A percentile compares a stretch with the other conserved stretches of the same genome.
phyloP scores from a whole-genome alignment of 2,797 vertebrate genomes.

The Chelmon rostratus region DNA sequence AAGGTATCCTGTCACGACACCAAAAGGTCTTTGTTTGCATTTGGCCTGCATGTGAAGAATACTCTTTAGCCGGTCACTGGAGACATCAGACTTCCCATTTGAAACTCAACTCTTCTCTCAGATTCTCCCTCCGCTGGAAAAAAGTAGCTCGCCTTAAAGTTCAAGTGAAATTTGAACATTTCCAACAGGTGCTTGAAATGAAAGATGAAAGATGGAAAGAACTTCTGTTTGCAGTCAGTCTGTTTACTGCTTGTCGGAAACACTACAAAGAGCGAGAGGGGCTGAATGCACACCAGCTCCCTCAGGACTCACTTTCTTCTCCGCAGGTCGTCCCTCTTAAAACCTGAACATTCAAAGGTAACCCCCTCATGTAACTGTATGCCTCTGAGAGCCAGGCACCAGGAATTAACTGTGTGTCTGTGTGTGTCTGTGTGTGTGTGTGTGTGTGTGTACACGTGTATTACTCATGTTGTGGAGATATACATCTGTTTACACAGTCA shows the following conservation, averaged over 20 bases:
- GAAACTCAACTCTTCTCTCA: slow-evolving; percentile 55
- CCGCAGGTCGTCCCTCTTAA: slow-evolving; percentile 72
- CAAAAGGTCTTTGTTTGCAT: slow-evolving; percentile 80
- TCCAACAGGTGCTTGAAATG: slow-evolving; percentile 63
- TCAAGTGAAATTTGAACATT: slow-evolving; percentile 65
- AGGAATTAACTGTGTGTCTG: slow-evolving; percentile 65
- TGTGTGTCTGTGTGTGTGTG: slow-evolving; percentile 49
- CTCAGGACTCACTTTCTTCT: slow-evolving; percentile 75
- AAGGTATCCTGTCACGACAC: slow-evolving; percentile 76
- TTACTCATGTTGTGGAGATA: too few species aligned
- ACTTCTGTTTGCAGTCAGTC: slow-evolving; percentile 60
- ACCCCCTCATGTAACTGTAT: slow-evolving; percentile 74
- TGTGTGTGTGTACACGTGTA: slow-evolving; percentile 6
- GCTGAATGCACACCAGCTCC: slow-evolving; percentile 54
- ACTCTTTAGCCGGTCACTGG: slow-evolving; percentile 52
- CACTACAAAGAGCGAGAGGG: slow-evolving; percentile 56
- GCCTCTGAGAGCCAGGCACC: slow-evolving; percentile 76
- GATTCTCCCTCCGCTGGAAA: slow-evolving; percentile 11
- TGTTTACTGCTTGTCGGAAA: slow-evolving; percentile 73
- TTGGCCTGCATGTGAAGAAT: slow-evolving; percentile 62
- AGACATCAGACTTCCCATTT: slow-evolving; percentile 50
- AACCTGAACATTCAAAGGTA: slow-evolving; percentile 71
- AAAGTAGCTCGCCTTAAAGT: slow-evolving; percentile 23
- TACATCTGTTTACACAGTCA: too few species aligned
- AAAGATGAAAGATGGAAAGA: slow-evolving; percentile 64